A percentile compares a stretch with the other conserved stretches of the same genome.
phyloP scores from a whole-genome alignment of 92 coral and sea anemone species.

The Palythoa grandiflora region DNA sequence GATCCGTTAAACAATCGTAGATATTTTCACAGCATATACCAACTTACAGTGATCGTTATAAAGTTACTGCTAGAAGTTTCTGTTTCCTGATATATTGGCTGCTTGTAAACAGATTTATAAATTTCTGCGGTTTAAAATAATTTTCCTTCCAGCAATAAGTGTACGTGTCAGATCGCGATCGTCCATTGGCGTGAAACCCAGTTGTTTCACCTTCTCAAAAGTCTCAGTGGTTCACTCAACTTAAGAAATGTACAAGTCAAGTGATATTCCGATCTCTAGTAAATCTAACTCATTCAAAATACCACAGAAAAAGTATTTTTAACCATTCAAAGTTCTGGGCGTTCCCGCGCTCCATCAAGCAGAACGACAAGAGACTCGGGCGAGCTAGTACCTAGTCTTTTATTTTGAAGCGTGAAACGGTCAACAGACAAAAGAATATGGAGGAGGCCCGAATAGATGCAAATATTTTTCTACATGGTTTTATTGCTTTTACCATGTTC shows the following conservation, averaged over 20 bases:
- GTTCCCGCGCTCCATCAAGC: conserved; percentile 25
- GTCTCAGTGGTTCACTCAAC: neutral
- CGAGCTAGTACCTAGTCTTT: conserved; percentile 27
- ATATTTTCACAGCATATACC: too few relatives aligned
- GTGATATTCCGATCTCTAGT: neutral
- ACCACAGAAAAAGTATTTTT: neutral
- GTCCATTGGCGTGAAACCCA: neutral
- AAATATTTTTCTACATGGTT: too few relatives aligned
- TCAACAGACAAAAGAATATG: neutral
- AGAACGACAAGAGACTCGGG: conserved; percentile 29
- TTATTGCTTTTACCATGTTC: too few relatives aligned
- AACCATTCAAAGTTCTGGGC: conserved; percentile 22
- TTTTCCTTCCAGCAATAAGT: neutral
- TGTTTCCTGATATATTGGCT: neutral
- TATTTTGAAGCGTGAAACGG: neutral
- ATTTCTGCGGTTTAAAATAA: neutral
- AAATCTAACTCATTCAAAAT: neutral
- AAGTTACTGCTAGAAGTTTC: neutral
- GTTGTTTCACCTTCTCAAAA: neutral
- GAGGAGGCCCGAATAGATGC: too few relatives aligned
- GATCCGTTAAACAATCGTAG: neutral
- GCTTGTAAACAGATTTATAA: neutral
- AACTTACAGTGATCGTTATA: neutral
- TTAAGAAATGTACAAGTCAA: neutral
- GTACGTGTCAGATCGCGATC: too few relatives aligned